Conservation (phyloP, 23 tunicate species). For the Aplidium turbinatum region DNA sequence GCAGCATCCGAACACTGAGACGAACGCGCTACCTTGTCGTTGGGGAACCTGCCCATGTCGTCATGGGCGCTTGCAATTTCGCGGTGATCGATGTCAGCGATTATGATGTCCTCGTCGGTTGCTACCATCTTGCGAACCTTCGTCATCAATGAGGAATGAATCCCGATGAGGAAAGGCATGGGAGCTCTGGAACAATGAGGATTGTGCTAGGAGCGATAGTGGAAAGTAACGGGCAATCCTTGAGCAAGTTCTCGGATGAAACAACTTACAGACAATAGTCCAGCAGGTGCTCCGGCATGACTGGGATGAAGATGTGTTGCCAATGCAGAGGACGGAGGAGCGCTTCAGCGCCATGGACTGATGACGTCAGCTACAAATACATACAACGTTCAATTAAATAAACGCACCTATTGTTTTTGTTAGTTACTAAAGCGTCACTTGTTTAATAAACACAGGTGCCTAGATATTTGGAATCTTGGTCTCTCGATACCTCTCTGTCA, state of each 20-base stretch:
- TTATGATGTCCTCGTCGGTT: slow-evolving; percentile 52
- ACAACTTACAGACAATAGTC: slow-evolving; percentile 87
- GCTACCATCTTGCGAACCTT: slow-evolving; percentile 44
- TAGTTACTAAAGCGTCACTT: too few species aligned
- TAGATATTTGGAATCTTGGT: too few species aligned
- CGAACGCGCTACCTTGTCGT: slow-evolving; percentile 69
- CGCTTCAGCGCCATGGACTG: slow-evolving; percentile 83
- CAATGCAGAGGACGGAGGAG: slow-evolving; percentile 77
- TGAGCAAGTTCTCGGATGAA: too few species aligned
- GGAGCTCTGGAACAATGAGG: slow-evolving; percentile 51
- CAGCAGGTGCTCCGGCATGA: slow-evolving; percentile 74
- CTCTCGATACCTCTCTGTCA: too few species aligned
- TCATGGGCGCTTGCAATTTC: slow-evolving; percentile 43
- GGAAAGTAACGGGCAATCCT: background rate
- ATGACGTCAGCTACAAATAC: slow-evolving; percentile 63
- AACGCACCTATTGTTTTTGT: too few species aligned
- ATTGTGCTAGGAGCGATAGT: background rate
- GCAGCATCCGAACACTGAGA: too few species aligned
- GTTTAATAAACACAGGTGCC: too few species aligned
- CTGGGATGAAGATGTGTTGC: slow-evolving; percentile 94
- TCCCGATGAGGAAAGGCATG: slow-evolving; percentile 89
- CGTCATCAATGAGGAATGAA: slow-evolving; percentile 80
- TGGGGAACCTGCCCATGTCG: slow-evolving; percentile 63
- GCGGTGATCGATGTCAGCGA: slow-evolving; percentile 78
- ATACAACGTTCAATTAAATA: background rate